Conservation (phyloP, 2,888 invertebrate genomes). For the Trichopoda pennipes region DNA sequence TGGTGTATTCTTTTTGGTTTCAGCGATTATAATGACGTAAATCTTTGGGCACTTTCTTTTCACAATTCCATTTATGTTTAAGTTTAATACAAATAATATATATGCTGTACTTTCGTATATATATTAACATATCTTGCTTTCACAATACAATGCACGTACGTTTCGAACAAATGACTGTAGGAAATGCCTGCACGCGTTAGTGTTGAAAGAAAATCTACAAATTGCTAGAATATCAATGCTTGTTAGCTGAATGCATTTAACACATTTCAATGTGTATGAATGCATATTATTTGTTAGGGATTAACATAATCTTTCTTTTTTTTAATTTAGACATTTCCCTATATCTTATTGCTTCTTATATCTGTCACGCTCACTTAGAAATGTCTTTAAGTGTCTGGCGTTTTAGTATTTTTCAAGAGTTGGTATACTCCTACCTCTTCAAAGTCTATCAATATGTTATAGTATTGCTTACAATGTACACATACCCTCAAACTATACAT, state of each 20-base stretch:
- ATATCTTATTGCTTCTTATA: not conserved
- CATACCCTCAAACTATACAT: conserved; percentile 1
- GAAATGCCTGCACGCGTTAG: conserved; percentile 7
- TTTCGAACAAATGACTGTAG: not conserved
- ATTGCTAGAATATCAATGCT: not conserved
- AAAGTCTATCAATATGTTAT: conserved; percentile 2
- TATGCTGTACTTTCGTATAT: not conserved
- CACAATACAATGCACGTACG: conserved; percentile 7
- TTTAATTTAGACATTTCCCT: conserved; percentile 26
- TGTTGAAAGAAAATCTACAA: not conserved
- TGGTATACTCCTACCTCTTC: not conserved
- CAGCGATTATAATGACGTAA: conserved; percentile 7
- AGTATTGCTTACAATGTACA: conserved; percentile 25
- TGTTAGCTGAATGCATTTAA: conserved; percentile 19
- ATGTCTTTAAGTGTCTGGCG: conserved; percentile 36
- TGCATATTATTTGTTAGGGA: not conserved
- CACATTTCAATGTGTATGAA: not conserved
- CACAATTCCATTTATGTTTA: not conserved
- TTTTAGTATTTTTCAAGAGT: conserved; percentile 21
- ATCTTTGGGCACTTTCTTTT: not conserved
- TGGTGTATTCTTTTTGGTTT: conserved; percentile 18
- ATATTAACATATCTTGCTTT: not conserved
- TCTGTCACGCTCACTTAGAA: not conserved
- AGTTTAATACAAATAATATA: not conserved
- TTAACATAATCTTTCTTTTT: not conserved